These are phyloP conservation scores for Vireo griseus DNA, from an alignment of 2,797 vertebrate genomes.

Conservation along the genomic window DNA sequence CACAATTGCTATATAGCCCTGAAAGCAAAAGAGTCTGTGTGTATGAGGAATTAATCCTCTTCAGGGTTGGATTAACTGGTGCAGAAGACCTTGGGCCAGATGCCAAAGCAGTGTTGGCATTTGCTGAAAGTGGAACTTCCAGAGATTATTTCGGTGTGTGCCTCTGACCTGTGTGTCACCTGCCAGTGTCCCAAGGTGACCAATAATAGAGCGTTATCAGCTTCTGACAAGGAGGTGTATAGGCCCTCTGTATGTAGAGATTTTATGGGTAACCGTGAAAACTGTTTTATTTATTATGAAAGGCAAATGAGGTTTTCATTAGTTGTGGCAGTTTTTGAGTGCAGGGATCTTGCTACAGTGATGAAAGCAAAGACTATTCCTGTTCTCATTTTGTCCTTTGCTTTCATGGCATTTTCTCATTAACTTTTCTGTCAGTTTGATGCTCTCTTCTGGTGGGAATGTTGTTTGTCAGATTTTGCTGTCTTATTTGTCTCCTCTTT, in stretches of 20 bases:
- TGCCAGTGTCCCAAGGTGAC: neutral
- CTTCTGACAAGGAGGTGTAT: neutral
- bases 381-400: neutral
- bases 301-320: neutral
- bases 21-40: neutral
- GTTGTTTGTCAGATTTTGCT: neutral
- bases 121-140: slow-evolving; percentile 28
- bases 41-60: neutral
- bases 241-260: neutral
- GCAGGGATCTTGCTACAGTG: neutral
- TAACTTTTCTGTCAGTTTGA: neutral
- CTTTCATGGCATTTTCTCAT: neutral
- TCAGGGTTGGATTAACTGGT: slow-evolving; percentile 36
- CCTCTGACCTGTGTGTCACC: neutral
- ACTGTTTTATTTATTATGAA: neutral
- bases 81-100: slow-evolving; percentile 39
- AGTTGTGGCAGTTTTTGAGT: neutral
- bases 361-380: neutral
- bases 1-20: neutral
- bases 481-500: neutral
- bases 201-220: rapidly evolving
- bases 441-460: neutral
- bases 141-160: neutral
- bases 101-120: slow-evolving; percentile 33
- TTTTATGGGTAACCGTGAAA: neutral